Conservation (phyloP, 2,113 vertebrate species). For the Rhineura floridana region DNA sequence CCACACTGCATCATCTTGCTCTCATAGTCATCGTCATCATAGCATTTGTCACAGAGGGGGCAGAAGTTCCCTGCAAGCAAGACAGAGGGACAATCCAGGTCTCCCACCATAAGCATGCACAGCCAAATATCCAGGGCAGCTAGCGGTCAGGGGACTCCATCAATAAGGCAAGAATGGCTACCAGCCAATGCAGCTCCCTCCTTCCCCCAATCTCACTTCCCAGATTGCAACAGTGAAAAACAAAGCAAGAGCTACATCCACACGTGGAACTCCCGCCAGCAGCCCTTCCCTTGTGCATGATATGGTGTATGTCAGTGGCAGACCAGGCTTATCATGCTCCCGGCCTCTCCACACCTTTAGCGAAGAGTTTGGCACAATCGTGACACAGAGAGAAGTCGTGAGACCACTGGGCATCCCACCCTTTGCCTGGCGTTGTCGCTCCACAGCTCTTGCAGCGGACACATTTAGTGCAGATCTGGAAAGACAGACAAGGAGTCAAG, state of each 20-base stretch:
- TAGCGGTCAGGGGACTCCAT: neutral
- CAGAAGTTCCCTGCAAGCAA: slow-evolving; percentile 92
- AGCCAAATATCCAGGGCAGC: neutral
- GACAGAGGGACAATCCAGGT: neutral
- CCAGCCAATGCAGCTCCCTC: neutral
- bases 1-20: slow-evolving; percentile 97
- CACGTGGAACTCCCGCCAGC: neutral
- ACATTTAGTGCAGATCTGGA: slow-evolving; percentile 95
- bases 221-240: too few relatives aligned
- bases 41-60: slow-evolving; percentile 95
- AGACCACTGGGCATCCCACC: slow-evolving; percentile 98
- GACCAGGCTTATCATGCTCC: too few relatives aligned
- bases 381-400: slow-evolving; percentile 99
- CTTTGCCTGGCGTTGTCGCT: slow-evolving; percentile 95
- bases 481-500: slow-evolving; percentile 19
- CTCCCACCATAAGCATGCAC: neutral
- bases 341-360: slow-evolving; percentile 84
- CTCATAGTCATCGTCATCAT: slow-evolving; percentile 91
- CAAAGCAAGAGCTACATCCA: neutral
- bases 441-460: slow-evolving; percentile 98
- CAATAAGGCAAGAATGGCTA: neutral
- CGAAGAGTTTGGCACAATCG: slow-evolving; percentile 97
- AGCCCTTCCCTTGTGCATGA: neutral
- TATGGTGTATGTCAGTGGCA: neutral
- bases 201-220: too few relatives aligned